phyloP scores from a whole-genome alignment of 2,888 invertebrate genomes.

The Epinotia bilunana region DNA sequence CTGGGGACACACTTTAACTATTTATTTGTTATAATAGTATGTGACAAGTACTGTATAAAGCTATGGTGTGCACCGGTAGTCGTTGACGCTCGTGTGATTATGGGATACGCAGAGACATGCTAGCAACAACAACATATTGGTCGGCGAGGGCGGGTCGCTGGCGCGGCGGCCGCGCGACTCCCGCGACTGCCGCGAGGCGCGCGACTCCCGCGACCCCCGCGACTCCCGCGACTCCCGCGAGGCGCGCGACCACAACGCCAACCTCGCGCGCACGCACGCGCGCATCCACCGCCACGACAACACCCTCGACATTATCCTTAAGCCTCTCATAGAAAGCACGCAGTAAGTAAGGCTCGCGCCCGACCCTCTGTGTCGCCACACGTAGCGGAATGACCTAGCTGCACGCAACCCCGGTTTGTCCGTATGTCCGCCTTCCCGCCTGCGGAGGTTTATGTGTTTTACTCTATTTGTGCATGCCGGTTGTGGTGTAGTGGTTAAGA shows the following conservation, averaged over 20 bases:
- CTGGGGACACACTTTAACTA: constrained; percentile 33
- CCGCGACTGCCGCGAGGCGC: constrained; percentile 69
- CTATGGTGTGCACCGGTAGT: constrained; percentile 73
- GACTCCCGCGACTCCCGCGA: constrained; percentile 55
- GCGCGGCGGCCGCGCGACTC: constrained; percentile 78
- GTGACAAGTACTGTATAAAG: constrained; percentile 49
- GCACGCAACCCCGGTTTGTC: constrained; percentile 76
- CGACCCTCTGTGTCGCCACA: constrained; percentile 69
- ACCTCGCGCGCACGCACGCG: constrained; percentile 76
- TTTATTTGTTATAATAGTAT: constrained; percentile 21
- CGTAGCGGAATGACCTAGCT: constrained; percentile 76
- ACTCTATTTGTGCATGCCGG: constrained; percentile 69
- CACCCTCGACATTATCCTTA: constrained; percentile 84
- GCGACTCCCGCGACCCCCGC: constrained; percentile 47
- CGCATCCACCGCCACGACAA: constrained; percentile 78
- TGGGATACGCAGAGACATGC: constrained; percentile 84
- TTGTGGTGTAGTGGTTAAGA: constrained; percentile 57
- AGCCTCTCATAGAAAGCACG: constrained; percentile 85
- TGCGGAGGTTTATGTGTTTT: constrained; percentile 54
- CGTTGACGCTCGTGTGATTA: constrained; percentile 71
- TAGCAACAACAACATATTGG: constrained; percentile 85
- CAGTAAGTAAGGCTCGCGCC: constrained; percentile 80
- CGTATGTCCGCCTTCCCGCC: constrained; percentile 53
- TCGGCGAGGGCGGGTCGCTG: constrained; percentile 79
- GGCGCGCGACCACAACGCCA: constrained; percentile 73